These are phyloP conservation scores for Torymus aiolomorphi DNA, from an alignment of 2,888 invertebrate species.

Conservation along the genomic window DNA sequence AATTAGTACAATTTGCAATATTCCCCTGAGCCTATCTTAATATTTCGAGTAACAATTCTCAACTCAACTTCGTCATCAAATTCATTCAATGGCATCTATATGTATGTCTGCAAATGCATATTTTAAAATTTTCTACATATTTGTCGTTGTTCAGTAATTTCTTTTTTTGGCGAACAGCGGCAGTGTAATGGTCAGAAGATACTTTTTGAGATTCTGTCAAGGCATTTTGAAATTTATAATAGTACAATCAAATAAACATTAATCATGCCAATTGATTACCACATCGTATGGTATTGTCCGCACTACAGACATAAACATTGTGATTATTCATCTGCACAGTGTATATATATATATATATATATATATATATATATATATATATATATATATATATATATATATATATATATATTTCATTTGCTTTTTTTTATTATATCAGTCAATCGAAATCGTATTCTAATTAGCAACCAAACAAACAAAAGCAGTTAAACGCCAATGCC, in stretches of 20 bases:
- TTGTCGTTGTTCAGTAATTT: conserved; percentile 40
- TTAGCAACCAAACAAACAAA: conserved; percentile 48
- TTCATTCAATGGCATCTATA: conserved; percentile 12
- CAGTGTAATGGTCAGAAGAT: conserved; percentile 49
- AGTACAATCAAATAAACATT: conserved; percentile 16
- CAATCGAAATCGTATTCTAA: conserved; percentile 33
- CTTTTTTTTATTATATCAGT: conserved; percentile 1
- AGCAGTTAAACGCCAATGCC: conserved; percentile 50
- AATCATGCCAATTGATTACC: conserved; percentile 6
- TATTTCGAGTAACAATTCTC: conserved; percentile 29
- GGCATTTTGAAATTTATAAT: conserved; percentile 39
- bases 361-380: not conserved
- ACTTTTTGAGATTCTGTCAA: conserved; percentile 39
- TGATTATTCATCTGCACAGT: conserved; percentile 26
- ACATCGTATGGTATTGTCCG: conserved; percentile 3
- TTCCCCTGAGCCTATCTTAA: conserved; percentile 50
- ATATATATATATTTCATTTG: conserved; percentile 19
- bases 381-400: not conserved
- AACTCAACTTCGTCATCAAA: conserved; percentile 1
- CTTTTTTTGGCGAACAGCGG: conserved; percentile 41
- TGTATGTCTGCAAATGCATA: conserved; percentile 19
- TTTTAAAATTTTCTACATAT: conserved; percentile 29
- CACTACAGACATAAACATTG: conserved; percentile 31
- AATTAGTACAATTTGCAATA: conserved; percentile 46
- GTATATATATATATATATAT: not conserved